phyloP scores from a whole-genome alignment of 2,797 vertebrate genomes.

The Bradypodion ventrale region DNA sequence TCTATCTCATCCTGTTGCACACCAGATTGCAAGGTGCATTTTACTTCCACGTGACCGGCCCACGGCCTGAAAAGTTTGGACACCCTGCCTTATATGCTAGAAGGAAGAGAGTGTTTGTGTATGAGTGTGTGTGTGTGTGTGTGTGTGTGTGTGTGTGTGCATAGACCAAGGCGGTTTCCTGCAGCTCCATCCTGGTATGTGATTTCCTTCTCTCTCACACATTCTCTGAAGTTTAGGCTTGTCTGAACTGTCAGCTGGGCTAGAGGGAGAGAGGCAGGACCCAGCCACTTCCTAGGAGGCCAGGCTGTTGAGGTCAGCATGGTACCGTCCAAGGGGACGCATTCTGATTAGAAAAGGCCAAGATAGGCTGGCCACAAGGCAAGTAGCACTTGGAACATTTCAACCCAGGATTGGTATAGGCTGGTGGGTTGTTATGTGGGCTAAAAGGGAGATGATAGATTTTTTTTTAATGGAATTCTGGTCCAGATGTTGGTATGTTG shows the following conservation, averaged over 20 bases:
- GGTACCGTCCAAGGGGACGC: rapidly evolving
- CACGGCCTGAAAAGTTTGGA: too few relatives aligned
- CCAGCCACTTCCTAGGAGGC: neutral
- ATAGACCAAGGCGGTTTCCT: neutral
- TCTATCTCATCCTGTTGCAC: too few relatives aligned
- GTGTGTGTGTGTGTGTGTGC: neutral
- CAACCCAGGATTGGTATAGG: too few relatives aligned
- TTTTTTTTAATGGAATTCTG: neutral
- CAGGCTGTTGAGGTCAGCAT: neutral
- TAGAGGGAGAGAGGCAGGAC: neutral
- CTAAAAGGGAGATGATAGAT: neutral
- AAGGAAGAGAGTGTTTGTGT: too few relatives aligned
- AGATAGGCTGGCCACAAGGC: neutral
- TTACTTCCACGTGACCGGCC: too few relatives aligned
- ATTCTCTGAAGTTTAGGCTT: neutral
- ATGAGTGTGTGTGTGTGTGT: neutral
- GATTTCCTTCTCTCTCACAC: conserved; percentile 5
- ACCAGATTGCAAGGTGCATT: too few relatives aligned
- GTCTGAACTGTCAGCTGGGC: neutral
- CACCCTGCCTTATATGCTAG: too few relatives aligned
- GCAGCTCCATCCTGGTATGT: neutral
- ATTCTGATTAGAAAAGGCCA: neutral
- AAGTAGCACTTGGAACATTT: too few relatives aligned
- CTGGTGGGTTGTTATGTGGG: neutral
- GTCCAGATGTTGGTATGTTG: neutral